These are phyloP conservation scores for Prenolepis imparis DNA, from an alignment of 2,888 invertebrate species.

Conservation along the genomic window DNA sequence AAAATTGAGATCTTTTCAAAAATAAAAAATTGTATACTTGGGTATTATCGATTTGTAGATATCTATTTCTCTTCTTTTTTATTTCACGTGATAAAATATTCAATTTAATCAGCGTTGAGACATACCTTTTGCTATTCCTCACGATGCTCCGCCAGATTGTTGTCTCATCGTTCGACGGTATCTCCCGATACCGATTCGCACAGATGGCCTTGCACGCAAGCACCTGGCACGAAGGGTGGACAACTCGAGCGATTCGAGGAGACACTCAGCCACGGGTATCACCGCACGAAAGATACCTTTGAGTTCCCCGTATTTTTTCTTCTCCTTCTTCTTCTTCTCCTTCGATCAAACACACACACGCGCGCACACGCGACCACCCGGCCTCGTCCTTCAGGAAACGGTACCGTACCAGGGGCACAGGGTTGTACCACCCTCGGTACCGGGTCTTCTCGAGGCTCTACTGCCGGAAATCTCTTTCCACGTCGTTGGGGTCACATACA, in stretches of 20 bases:
- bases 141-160: slow-evolving; percentile 23
- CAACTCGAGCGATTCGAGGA: slow-evolving; percentile 16
- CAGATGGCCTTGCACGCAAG: slow-evolving; percentile 32
- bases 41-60: too few relatives aligned
- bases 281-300: slow-evolving; percentile 45
- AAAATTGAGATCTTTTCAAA: too few relatives aligned
- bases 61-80: too few relatives aligned
- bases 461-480: slow-evolving; percentile 44
- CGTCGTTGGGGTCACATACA: slow-evolving; percentile 51
- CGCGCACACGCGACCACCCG: slow-evolving; percentile 19
- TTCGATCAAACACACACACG: background rate
- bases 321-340: background rate
- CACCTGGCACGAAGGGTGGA: background rate
- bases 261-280: slow-evolving; percentile 47
- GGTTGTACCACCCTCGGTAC: slow-evolving; percentile 33
- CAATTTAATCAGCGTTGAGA: background rate
- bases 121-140: slow-evolving; percentile 50
- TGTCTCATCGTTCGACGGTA: slow-evolving; percentile 50
- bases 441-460: slow-evolving; percentile 47
- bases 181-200: slow-evolving; percentile 40
- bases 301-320: slow-evolving; percentile 40
- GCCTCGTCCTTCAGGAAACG: slow-evolving; percentile 47
- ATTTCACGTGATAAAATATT: background rate
- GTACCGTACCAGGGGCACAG: slow-evolving; percentile 49
- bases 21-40: too few relatives aligned